Conservation (phyloP, 2,113 vertebrate species). For the Shinisaurus crocodilurus region DNA sequence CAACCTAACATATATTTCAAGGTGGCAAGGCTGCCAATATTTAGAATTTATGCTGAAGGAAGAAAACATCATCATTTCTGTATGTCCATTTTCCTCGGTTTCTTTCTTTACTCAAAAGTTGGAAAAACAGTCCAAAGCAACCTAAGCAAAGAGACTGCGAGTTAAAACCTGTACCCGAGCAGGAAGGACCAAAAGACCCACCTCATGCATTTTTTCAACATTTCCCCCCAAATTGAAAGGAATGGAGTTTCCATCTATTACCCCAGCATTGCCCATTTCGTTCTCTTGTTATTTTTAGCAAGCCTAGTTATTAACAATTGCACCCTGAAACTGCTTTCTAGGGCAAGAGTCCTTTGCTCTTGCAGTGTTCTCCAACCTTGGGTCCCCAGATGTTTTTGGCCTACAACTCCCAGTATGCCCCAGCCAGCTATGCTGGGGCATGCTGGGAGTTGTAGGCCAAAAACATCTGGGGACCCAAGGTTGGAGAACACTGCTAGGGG, state of each 20-base stretch:
- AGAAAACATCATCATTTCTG: background rate
- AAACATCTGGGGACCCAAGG: no score
- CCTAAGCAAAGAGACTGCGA: background rate
- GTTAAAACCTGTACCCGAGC: constrained; percentile 32
- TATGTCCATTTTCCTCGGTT: background rate
- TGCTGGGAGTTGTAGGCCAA: no score
- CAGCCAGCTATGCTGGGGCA: no score
- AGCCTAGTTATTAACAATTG: constrained; percentile 37
- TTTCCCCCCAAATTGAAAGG: constrained; percentile 24
- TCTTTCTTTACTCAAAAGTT: constrained; percentile 4
- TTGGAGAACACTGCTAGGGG: no score
- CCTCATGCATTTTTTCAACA: background rate
- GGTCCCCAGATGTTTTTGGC: no score
- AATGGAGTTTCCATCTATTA: constrained; percentile 21
- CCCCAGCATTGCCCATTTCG: constrained; percentile 32
- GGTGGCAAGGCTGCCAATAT: background rate
- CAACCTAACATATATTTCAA: background rate
- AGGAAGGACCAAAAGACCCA: constrained; percentile 23
- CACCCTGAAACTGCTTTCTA: constrained; percentile 7
- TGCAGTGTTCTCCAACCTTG: no score
- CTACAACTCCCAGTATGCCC: no score
- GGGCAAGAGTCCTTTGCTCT: background rate
- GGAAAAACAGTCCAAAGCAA: background rate
- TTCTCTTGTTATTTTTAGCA: constrained; percentile 32
- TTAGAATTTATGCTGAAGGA: background rate